Conservation (phyloP, 1,140 invertebrate species). For the Tetramorium simillimum region DNA sequence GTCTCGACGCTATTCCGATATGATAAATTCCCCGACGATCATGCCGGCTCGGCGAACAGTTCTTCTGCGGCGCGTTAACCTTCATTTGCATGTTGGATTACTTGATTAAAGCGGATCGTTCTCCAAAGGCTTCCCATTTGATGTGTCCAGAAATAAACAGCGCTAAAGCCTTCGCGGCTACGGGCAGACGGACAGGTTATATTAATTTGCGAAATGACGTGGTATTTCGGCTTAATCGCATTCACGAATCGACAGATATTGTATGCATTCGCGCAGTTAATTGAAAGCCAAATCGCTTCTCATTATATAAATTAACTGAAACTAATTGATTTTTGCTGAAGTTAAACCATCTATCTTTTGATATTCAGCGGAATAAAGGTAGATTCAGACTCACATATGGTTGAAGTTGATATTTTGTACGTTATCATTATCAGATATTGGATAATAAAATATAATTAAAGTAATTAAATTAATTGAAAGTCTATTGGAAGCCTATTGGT, state of each 20-base stretch:
- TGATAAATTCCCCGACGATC: slow-evolving; percentile 11
- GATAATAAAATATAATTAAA: not conserved
- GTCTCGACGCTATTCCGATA: slow-evolving; percentile 21
- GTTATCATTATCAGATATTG: not conserved
- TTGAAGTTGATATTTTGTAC: not conserved
- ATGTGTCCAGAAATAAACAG: slow-evolving; percentile 11
- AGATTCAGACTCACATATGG: not conserved
- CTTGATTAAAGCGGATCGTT: slow-evolving; percentile 8
- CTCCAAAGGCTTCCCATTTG: not conserved
- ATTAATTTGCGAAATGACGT: slow-evolving; percentile 36
- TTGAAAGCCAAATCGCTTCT: not conserved
- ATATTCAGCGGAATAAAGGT: not conserved
- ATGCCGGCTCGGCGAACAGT: not conserved
- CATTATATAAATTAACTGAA: not conserved
- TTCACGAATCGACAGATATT: not conserved
- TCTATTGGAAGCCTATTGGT: not conserved
- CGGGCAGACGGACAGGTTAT: not conserved
- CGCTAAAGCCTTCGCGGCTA: too few species aligned
- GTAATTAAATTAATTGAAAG: not conserved
- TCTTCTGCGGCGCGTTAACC: slow-evolving; percentile 7
- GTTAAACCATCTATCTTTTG: not conserved
- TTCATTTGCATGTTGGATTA: slow-evolving; percentile 20
- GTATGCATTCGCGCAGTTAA: not conserved
- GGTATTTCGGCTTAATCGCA: slow-evolving; percentile 15
- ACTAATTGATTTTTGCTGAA: not conserved